phyloP scores from a whole-genome alignment of 2,888 invertebrate genomes.

The Netelia virgata region DNA sequence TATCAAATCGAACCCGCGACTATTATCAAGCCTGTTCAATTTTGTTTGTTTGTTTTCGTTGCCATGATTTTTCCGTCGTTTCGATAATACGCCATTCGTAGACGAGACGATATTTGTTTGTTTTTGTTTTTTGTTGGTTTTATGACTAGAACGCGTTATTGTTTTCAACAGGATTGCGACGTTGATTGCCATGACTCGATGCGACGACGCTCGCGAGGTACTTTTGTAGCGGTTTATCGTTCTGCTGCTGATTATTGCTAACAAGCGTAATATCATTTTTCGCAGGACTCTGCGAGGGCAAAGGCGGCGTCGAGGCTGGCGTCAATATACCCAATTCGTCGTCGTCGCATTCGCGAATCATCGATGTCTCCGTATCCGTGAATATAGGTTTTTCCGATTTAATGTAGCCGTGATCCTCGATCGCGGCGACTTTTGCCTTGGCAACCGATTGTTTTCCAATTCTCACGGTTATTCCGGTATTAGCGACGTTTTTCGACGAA shows the following conservation, averaged over 20 bases:
- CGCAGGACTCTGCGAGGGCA: conserved; percentile 67
- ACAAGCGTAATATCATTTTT: conserved; percentile 65
- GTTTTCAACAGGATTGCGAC: conserved; percentile 65
- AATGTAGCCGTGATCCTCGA: conserved; percentile 81
- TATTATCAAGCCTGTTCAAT: neutral
- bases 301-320: conserved; percentile 80
- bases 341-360: conserved; percentile 71
- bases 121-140: conserved; percentile 26
- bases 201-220: conserved; percentile 70
- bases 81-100: neutral
- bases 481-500: conserved; percentile 48
- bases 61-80: neutral
- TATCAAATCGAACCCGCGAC: conserved; percentile 4
- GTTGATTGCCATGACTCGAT: conserved; percentile 62
- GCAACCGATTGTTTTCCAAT: conserved; percentile 48
- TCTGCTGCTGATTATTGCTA: conserved; percentile 33
- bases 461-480: conserved; percentile 64
- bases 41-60: neutral
- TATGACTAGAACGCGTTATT: conserved; percentile 70
- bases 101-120: conserved; percentile 3
- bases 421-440: conserved; percentile 76
- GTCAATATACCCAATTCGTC: conserved; percentile 79
- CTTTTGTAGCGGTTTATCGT: conserved; percentile 69
- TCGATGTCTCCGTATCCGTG: conserved; percentile 68
- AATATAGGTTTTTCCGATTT: conserved; percentile 75